These are phyloP conservation scores for Labia minor DNA, from an alignment of 2,888 invertebrate species.

Conservation along the genomic window DNA sequence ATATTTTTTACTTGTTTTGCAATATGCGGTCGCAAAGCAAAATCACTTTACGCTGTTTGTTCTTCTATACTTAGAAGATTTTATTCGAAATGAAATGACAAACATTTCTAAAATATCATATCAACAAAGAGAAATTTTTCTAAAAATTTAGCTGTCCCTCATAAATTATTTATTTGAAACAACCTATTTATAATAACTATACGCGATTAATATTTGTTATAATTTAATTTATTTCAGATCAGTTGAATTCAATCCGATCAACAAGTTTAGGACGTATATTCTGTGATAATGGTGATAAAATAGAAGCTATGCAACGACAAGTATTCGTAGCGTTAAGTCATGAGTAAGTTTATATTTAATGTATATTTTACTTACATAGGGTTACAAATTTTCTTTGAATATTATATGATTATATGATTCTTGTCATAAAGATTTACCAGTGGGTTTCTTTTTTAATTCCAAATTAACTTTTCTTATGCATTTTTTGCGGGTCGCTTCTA, in stretches of 20 bases:
- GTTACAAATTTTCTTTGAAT: neutral
- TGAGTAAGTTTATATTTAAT: constrained; percentile 27
- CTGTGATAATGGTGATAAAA: constrained; percentile 66
- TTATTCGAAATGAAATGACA: neutral
- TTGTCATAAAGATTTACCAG: too few species aligned
- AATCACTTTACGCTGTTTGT: too few species aligned
- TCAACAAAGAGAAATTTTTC: constrained; percentile 21
- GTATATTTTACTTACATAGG: neutral
- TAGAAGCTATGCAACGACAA: constrained; percentile 49
- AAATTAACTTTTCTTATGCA: too few species aligned
- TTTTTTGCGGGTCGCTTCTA: too few species aligned
- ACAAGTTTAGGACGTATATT: constrained; percentile 63
- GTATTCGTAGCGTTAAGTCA: constrained; percentile 29
- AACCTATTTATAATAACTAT: too few species aligned
- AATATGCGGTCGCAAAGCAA: too few species aligned
- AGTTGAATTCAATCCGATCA: constrained; percentile 67
- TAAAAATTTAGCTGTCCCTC: too few species aligned
- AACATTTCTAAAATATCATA: neutral
- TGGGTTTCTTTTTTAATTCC: too few species aligned
- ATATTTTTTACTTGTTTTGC: too few species aligned
- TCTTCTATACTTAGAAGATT: neutral
- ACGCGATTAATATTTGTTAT: constrained; percentile 16
- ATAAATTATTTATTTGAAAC: too few species aligned
- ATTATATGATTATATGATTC: too few species aligned
- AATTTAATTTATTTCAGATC: constrained; percentile 35